Percentiles rank a stretch among this genome's conserved stretches.
phyloP scores from a whole-genome alignment of 1,140 invertebrate genomes.

The Ostrea denselamellosa region DNA sequence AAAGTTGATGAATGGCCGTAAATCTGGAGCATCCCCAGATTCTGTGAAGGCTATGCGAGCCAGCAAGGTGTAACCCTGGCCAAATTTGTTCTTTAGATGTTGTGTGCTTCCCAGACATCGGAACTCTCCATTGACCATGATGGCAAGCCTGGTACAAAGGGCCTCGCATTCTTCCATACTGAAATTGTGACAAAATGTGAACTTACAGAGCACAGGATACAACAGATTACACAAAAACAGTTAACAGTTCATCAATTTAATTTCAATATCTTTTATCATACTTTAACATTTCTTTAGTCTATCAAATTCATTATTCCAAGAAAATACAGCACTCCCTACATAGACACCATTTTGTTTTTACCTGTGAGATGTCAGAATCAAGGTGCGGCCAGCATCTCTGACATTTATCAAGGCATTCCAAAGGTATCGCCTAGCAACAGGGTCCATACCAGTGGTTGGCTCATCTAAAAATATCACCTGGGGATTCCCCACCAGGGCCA shows the following conservation, averaged over 20 bases:
- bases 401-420: slow-evolving; percentile 76
- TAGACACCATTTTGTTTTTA: slow-evolving; percentile 37
- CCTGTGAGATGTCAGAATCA: slow-evolving; percentile 78
- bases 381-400: slow-evolving; percentile 71
- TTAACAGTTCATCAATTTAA: too few species aligned
- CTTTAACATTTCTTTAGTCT: too few species aligned
- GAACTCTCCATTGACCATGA: slow-evolving; percentile 81
- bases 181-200: slow-evolving; percentile 20
- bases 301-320: too few species aligned
- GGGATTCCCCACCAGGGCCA: slow-evolving; percentile 86
- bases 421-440: slow-evolving; percentile 77
- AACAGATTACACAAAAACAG: too few species aligned
- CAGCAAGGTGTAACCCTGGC: slow-evolving; percentile 78
- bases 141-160: slow-evolving; percentile 79
- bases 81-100: slow-evolving; percentile 80
- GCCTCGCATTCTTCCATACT: slow-evolving; percentile 82
- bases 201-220: too few species aligned
- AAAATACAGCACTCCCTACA: too few species aligned
- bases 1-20: slow-evolving; percentile 66
- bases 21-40: slow-evolving; percentile 57
- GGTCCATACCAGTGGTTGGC: slow-evolving; percentile 80
- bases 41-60: slow-evolving; percentile 69
- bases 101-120: slow-evolving; percentile 79
- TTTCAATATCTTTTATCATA: too few species aligned
- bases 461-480: slow-evolving; percentile 79